Evolutionary conservation across 2,113 vertebrate genomes (phyloP), one percentile per base, ranked within the genome.

Genomic region (Otis tarda): DNA sequence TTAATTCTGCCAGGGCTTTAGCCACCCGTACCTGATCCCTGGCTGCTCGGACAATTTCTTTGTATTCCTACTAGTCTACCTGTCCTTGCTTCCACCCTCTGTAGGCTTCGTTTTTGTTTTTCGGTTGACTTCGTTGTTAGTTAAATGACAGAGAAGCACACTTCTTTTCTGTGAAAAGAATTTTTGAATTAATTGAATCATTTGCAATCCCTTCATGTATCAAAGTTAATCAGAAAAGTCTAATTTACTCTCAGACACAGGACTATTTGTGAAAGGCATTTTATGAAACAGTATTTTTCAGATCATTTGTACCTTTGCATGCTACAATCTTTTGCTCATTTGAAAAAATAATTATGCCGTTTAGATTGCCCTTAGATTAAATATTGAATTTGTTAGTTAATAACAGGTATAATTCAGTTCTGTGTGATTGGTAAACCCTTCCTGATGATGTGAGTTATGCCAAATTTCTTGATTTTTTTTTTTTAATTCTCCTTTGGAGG

Each of bases 301-400:
- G 61, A 47, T 31, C 22, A 12, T 63, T 65, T 57, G 12, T 19
- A 65, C 73, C 41, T 83, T 35, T 50, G 12, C 24, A 39, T 7
- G 19, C 83, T 30, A 0, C 50, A 69, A 4, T 9, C 64, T 80
- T 57, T 47, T 81, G 35, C 50, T 89, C 52, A 47, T n/a, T 17
- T 87, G 64, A 39, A 88, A 33, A 92, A 75, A 59, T 43, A 68
- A 71, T 87, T 30, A 25, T 59, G 27, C 78, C 28, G 33, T 93
- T 87, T 37, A 74, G 35, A 13, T 61, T 77, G 23, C 41, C 41
- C 83, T 91, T 75, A 33, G 87, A 78, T 89, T 59, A 87, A 74
- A 60, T 82, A 87, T 73, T 41, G 68, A 65, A 68, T 89, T 91
- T 83, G 12, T 77, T 83, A 47, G 35, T 79, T 93, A 80, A 69